A percentile compares a stretch with the other conserved stretches of the same genome.
Evolutionary conservation across 2,797 vertebrate genomes (phyloP).

Genomic region (Pampus argenteus): DNA sequence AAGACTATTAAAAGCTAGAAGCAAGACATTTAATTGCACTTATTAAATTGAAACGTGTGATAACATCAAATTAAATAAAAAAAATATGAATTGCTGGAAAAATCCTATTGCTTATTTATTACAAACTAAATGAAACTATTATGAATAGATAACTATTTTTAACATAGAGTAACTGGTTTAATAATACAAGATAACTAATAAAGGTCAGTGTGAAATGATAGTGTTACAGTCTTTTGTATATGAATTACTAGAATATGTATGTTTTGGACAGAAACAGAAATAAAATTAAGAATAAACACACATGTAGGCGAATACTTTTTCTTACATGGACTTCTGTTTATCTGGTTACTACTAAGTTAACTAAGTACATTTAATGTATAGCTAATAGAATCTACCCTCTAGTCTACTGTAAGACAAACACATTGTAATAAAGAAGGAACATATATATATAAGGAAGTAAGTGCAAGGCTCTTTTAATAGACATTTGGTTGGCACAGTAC

Average conservation of each 20-base stretch:
- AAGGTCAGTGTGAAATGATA: too few relatives aligned
- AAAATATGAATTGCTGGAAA: not conserved
- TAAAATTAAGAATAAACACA: too few relatives aligned
- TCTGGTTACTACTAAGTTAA: not conserved
- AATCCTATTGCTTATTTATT: not conserved
- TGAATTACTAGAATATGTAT: too few relatives aligned
- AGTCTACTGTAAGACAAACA: too few relatives aligned
- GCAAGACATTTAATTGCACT: not conserved
- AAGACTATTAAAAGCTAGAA: not conserved
- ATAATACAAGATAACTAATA: not conserved
- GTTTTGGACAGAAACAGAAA: too few relatives aligned
- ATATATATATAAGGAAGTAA: constrained; percentile 60
- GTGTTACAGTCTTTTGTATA: too few relatives aligned
- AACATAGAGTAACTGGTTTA: not conserved
- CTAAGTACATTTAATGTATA: too few relatives aligned
- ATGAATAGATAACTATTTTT: not conserved
- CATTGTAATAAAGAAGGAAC: constrained; percentile 48
- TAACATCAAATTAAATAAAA: not conserved
- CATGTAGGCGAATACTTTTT: too few relatives aligned
- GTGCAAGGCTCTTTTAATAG: constrained; percentile 72
- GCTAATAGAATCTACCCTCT: too few relatives aligned
- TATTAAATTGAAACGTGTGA: not conserved
- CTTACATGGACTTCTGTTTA: constrained; percentile 13
- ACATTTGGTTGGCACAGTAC: constrained; percentile 18
- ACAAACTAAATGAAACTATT: not conserved